phyloP scores from a whole-genome alignment of 2,113 vertebrate species.

The Dascyllus trimaculatus region DNA sequence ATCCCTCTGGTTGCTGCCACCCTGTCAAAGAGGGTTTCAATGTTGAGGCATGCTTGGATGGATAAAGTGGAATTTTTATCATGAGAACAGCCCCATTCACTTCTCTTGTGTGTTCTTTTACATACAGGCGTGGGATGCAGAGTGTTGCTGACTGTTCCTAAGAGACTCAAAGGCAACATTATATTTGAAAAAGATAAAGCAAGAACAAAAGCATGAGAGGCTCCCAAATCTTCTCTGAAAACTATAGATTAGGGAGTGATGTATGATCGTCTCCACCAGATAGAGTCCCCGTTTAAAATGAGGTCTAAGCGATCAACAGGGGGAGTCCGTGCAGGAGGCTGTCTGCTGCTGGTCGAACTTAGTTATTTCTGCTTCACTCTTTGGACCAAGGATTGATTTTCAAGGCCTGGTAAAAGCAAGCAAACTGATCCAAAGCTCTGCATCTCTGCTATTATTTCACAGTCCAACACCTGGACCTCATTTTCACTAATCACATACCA shows the following conservation, averaged over 20 bases:
- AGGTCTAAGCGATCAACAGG: slow-evolving; percentile 21
- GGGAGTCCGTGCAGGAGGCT: slow-evolving; percentile 2
- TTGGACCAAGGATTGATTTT: slow-evolving; percentile 11
- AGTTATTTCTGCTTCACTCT: slow-evolving; percentile 5
- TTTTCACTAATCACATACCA: slow-evolving; percentile 39
- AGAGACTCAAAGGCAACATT: slow-evolving; percentile 45
- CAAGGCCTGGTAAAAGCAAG: slow-evolving; percentile 4
- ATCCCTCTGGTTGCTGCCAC: slow-evolving; percentile 71
- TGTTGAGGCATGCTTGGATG: slow-evolving; percentile 77
- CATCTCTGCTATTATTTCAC: slow-evolving; percentile 27
- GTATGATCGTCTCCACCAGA: slow-evolving; percentile 9
- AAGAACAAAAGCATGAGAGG: background rate
- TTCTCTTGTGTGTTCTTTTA: slow-evolving; percentile 52
- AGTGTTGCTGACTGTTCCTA: slow-evolving; percentile 25
- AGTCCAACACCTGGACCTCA: slow-evolving; percentile 47
- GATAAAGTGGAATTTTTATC: slow-evolving; percentile 73
- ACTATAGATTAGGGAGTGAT: slow-evolving; percentile 3
- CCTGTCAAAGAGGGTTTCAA: slow-evolving; percentile 79
- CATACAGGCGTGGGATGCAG: slow-evolving; percentile 40
- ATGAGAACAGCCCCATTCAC: slow-evolving; percentile 63
- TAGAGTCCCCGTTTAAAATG: slow-evolving; percentile 33
- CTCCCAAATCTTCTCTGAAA: slow-evolving; percentile 1
- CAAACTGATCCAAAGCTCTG: background rate
- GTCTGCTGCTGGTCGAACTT: slow-evolving; percentile 2
- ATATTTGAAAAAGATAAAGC: slow-evolving; percentile 28